Evolutionary conservation across 2,888 invertebrate species (phyloP), one percentile per base, ranked within the genome.

Genomic region (Peribatodes rhomboidaria): DNA sequence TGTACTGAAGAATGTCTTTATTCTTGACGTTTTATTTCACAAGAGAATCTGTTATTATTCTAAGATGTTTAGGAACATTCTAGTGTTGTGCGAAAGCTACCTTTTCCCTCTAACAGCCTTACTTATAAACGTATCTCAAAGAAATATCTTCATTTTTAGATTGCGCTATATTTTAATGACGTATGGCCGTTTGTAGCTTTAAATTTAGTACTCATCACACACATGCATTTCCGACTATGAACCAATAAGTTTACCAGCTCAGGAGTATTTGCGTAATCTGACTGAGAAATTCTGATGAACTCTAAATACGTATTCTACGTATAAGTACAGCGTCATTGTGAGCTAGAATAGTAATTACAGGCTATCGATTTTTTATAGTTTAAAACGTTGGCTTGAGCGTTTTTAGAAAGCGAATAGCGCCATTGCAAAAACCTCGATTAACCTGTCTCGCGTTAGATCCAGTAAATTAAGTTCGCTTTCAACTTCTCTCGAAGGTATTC

Each of bases 401-500:
- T 57, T 60, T 58, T 64, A 64, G 67, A 68, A 68, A 68, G 67
- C 57, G 58, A 61, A 35, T 67, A 54, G 31, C 27, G 41, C 20
- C 44, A 50, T 56, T 61, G 55, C 54, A 65, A 68, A 66, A 63
- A 64, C 53, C 68, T 64, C 33, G 68, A 55, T 49, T 35, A 61
- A 67, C 68, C 54, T 54, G 70, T 62, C 52, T 54, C 14, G 64
- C 20, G 50, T 31, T 56, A 44, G 41, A 56, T 71, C 61, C 50
- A 65, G 67, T 67, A 65, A 65, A 65, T 61, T 62, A 41, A 70
- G 65, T 71, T 71, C 61, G 56, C 71, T 69, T 69, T 71, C 68
- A 67, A 62, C 65, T 62, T 33, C 61, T 64, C 53, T 63, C 53
- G 33, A 68, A 70, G 74, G 70, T 70, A 73, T 73, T 71, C 68